These are phyloP conservation scores for Amblyjoppa proteus DNA, from an alignment of 2,888 invertebrate species.

Conservation along the genomic window DNA sequence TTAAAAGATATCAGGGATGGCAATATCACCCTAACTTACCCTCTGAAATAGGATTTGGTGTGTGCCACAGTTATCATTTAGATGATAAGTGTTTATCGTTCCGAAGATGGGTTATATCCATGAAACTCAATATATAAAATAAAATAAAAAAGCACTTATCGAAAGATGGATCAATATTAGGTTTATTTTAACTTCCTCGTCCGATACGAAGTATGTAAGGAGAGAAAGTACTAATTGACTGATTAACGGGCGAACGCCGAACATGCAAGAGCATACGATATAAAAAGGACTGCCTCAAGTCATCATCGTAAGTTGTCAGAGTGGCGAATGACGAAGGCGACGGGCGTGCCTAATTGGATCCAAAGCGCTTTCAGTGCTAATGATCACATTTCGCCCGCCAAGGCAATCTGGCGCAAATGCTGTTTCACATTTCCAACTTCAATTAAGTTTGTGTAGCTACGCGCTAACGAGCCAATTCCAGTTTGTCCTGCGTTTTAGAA, in stretches of 20 bases:
- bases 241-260: conserved; percentile 6
- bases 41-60: too few relatives aligned
- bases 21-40: too few relatives aligned
- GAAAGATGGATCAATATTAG: too few relatives aligned
- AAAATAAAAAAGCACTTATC: too few relatives aligned
- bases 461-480: conserved; percentile 32
- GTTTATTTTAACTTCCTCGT: too few relatives aligned
- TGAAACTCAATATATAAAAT: too few relatives aligned
- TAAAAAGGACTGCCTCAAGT: conserved; percentile 27
- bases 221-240: neutral
- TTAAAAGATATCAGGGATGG: too few relatives aligned
- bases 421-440: conserved; percentile 37
- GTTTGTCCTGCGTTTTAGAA: conserved; percentile 33
- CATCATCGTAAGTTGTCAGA: conserved; percentile 47
- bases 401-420: conserved; percentile 53
- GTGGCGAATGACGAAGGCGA: conserved; percentile 58
- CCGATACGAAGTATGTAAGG: conserved; percentile 20
- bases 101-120: too few relatives aligned
- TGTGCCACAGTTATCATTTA: too few relatives aligned
- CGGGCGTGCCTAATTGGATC: conserved; percentile 65
- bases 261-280: conserved; percentile 20
- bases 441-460: neutral
- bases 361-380: conserved; percentile 52
- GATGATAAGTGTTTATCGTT: too few relatives aligned
- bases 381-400: conserved; percentile 28